phyloP scores from a whole-genome alignment of 2,797 vertebrate species.

The Tympanoctomys barrerae region DNA sequence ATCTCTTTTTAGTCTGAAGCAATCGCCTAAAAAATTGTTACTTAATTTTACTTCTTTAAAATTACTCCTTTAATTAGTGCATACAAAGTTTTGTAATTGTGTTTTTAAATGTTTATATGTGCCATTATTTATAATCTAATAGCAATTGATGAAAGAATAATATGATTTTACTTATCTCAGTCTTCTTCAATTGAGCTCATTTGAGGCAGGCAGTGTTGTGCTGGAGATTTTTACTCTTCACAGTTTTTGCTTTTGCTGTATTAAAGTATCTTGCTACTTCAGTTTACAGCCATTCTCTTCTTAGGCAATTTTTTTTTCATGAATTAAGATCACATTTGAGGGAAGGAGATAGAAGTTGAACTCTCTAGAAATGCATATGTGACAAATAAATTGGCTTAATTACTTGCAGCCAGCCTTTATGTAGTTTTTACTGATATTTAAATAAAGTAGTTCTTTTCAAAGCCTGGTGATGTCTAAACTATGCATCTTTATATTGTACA shows the following conservation, averaged over 20 bases:
- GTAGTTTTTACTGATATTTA: slow-evolving; percentile 14
- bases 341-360: slow-evolving; percentile 43
- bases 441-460: slow-evolving; percentile 48
- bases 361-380: slow-evolving; percentile 24
- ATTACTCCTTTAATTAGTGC: neutral
- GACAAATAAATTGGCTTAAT: neutral
- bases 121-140: neutral
- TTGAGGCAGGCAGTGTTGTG: neutral
- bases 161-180: slow-evolving; percentile 29
- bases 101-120: slow-evolving; percentile 36
- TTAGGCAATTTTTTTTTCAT: neutral
- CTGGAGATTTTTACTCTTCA: slow-evolving; percentile 8
- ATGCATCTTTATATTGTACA: neutral
- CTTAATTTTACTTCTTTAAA: slow-evolving; percentile 17
- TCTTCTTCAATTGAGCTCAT: neutral
- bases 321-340: slow-evolving; percentile 34
- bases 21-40: neutral
- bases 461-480: neutral
- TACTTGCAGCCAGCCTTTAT: slow-evolving; percentile 42
- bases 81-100: neutral
- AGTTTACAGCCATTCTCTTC: slow-evolving; percentile 37
- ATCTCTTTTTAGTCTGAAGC: neutral
- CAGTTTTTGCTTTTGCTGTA: slow-evolving; percentile 14
- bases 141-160: slow-evolving; percentile 19
- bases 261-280: neutral